phyloP scores from a whole-genome alignment of 2,888 invertebrate genomes.

The Hipparchia semele region DNA sequence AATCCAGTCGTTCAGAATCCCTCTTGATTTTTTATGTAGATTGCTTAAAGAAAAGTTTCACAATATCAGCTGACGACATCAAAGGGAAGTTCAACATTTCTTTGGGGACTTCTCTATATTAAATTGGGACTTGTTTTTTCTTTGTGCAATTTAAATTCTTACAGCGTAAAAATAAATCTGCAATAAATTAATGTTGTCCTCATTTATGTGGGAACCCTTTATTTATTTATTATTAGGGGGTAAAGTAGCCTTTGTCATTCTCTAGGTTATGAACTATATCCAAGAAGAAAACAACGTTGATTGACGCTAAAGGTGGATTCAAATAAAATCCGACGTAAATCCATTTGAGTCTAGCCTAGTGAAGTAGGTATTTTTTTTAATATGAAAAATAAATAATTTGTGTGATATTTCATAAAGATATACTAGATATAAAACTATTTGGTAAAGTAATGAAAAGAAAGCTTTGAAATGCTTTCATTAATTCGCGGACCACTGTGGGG shows the following conservation, averaged over 20 bases:
- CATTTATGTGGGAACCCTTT: not conserved
- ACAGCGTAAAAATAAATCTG: not conserved
- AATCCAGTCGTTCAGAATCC: constrained; percentile 41
- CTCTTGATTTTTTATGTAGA: constrained; percentile 81
- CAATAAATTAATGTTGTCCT: not conserved
- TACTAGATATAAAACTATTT: not conserved
- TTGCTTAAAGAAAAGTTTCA: constrained; percentile 79
- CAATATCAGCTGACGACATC: constrained; percentile 74
- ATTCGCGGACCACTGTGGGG: not conserved
- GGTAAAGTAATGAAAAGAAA: constrained; percentile 12
- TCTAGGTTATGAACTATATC: no score
- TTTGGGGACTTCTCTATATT: constrained; percentile 62
- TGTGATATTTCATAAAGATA: not conserved
- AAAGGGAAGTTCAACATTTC: constrained; percentile 58
- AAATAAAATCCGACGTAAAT: no score
- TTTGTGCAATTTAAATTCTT: constrained; percentile 33
- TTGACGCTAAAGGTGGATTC: not conserved
- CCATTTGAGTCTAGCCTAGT: no score
- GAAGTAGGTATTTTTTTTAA: no score
- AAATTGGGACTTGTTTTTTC: constrained; percentile 67
- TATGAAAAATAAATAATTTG: not conserved
- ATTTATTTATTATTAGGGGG: no score
- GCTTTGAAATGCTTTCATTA: constrained; percentile 14
- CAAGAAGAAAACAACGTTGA: no score
- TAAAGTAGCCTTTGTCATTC: no score